phyloP scores from a whole-genome alignment of 2,888 invertebrate species.

The Lochmaea capreae region DNA sequence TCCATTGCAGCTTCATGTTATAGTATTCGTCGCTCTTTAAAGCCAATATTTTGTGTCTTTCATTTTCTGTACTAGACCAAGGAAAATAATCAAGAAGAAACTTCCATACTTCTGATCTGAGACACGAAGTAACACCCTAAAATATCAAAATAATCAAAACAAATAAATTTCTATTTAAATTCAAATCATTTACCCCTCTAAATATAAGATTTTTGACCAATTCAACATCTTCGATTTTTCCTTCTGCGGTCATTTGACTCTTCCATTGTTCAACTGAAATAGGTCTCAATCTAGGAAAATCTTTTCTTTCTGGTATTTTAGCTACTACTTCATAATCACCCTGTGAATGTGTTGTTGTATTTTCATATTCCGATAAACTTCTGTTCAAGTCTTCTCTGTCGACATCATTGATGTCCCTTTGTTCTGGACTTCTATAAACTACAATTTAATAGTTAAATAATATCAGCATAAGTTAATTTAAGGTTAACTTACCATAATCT shows the following conservation, averaged over 20 bases:
- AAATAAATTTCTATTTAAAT: neutral
- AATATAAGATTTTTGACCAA: slow-evolving; percentile 89
- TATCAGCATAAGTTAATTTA: neutral
- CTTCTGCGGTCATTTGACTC: slow-evolving; percentile 82
- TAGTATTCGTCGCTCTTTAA: slow-evolving; percentile 88
- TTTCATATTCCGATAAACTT: slow-evolving; percentile 67
- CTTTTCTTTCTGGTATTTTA: slow-evolving; percentile 74
- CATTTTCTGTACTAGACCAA: slow-evolving; percentile 82
- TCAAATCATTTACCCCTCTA: slow-evolving; percentile 77
- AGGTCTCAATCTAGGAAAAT: slow-evolving; percentile 78
- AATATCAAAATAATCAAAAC: slow-evolving; percentile 22
- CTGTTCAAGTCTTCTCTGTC: slow-evolving; percentile 73
- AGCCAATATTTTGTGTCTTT: slow-evolving; percentile 77
- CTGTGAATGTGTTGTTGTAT: slow-evolving; percentile 69
- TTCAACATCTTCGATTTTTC: slow-evolving; percentile 82
- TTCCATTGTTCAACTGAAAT: slow-evolving; percentile 85
- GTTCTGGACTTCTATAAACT: slow-evolving; percentile 75
- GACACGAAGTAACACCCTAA: slow-evolving; percentile 82
- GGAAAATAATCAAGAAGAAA: slow-evolving; percentile 89
- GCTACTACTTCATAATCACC: slow-evolving; percentile 80
- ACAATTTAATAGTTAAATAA: slow-evolving; percentile 26
- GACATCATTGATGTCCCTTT: slow-evolving; percentile 73
- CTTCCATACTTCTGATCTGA: slow-evolving; percentile 93
- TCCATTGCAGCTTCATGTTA: slow-evolving; percentile 97
- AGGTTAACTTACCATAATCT: slow-evolving; percentile 73